These are phyloP conservation scores for Oreocharis arfaki DNA, from an alignment of 2,113 vertebrate species.

Conservation along the genomic window DNA sequence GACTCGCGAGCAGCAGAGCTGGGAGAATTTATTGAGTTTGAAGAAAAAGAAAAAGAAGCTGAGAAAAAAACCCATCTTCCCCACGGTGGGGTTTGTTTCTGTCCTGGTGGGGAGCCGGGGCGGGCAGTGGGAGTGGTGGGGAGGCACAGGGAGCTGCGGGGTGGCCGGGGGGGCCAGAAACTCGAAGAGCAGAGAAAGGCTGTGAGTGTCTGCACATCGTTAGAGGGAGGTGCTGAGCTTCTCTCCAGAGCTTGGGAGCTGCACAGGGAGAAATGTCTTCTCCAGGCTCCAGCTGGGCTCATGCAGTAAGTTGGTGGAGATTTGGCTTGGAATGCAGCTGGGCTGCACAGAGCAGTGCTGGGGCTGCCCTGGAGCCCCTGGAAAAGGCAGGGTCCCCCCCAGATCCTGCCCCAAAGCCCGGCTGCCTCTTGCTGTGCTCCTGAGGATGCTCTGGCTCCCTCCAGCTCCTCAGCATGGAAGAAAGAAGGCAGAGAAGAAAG, in stretches of 20 bases:
- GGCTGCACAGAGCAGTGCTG: not conserved
- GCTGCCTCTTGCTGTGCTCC: not conserved
- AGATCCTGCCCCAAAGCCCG: not conserved
- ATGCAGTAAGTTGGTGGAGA: fast-evolving
- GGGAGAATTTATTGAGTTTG: not conserved
- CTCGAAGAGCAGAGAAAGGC: fast-evolving
- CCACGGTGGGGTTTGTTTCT: fast-evolving
- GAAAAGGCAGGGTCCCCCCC: not conserved
- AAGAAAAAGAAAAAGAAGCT: not conserved
- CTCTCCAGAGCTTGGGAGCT: not conserved
- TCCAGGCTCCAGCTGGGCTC: not conserved
- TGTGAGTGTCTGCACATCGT: not conserved
- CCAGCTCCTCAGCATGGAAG: not conserved
- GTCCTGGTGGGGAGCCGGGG: fast-evolving
- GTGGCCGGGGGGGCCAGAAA: fast-evolving
- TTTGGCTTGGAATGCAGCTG: not conserved
- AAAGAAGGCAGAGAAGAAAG: not conserved
- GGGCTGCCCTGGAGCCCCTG: not conserved
- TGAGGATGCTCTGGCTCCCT: not conserved
- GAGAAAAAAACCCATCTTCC: not conserved
- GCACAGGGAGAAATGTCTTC: not conserved
- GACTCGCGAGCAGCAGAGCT: not conserved
- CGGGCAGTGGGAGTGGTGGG: not conserved
- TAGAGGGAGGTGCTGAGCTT: slow-evolving; percentile 41
- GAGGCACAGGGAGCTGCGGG: not conserved